These are phyloP conservation scores for Piaya cayana DNA, from an alignment of 2,113 vertebrate species.

Conservation along the genomic window DNA sequence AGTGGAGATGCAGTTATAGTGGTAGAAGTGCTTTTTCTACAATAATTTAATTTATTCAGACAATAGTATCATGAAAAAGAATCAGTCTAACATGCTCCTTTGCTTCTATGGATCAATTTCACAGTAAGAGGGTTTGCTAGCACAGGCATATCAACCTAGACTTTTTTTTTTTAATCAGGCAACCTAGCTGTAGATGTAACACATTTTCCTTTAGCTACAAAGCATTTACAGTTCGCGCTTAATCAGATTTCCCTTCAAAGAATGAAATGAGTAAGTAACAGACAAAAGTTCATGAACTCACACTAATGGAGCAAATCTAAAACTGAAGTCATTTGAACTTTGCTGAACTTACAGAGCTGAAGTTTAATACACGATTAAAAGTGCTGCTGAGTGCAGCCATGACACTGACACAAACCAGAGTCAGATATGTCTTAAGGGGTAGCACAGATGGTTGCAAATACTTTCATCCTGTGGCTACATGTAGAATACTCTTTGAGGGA, in stretches of 20 bases:
- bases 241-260: neutral
- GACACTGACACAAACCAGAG: neutral
- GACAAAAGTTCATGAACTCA: constrained; percentile 9
- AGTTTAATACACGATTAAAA: neutral
- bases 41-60: neutral
- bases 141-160: neutral
- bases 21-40: neutral
- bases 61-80: neutral
- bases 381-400: neutral
- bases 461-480: neutral
- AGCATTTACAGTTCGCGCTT: neutral
- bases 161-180: neutral
- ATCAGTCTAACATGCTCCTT: neutral
- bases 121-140: neutral
- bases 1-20: neutral
- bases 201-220: neutral
- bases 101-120: neutral
- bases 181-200: neutral
- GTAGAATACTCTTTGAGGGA: neutral
- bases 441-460: neutral
- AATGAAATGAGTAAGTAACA: neutral
- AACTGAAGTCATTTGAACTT: neutral
- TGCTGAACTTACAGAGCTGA: neutral
- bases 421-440: neutral
- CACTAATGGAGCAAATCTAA: neutral